Evolutionary conservation across 2,113 vertebrate species (phyloP), one percentile per base, ranked within the genome.

Genomic region (Mola mola): DNA sequence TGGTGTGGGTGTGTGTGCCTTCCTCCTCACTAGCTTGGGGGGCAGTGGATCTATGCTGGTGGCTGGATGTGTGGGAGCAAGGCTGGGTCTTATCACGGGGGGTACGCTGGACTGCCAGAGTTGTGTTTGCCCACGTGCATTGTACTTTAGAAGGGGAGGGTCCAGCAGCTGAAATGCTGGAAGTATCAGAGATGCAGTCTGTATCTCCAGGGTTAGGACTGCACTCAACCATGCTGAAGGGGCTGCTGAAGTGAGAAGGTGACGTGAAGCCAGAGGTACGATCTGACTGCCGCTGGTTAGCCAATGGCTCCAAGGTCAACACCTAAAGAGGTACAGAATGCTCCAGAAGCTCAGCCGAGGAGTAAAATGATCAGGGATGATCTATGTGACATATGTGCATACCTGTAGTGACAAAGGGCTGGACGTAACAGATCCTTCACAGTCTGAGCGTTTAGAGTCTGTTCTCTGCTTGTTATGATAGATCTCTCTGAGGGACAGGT

Each of bases 401-500:
- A 97, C 96, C 95, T 95, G 94, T 57, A 94, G 92, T 0, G 90
- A 93, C 43, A 72, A 66, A 1, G 93, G 91, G 50, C 87, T 90
- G 22, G 92, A 86, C 8, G 78, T 88, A n/a, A 81, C 86, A 12
- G 74, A 81, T 69, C 88, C 86, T 16, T 91, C 88, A 88, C 91
- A 90, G 59, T 91, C 92, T 13, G 87, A 76, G 29, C 75, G 80
- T 53, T 91, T 94, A 58, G 86, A 71, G 13, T 83, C 93, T 20
- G 89, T 85, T 55, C 59, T 93, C 66, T 93, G 94, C 70, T 94
- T 96, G 88, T 83, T 93, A 68, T 92, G 89, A 79, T 96, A 98
- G 85, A 96, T 94, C 72, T 97, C 94, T 86, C 89, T 93, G 78
- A 98, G 89, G 28, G 94, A 96, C 9, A 92, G 91, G 21, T 50